Evolutionary conservation across 2,888 invertebrate genomes (phyloP), one percentile per base, ranked within the genome.

Genomic region (Drosophila longiperda): DNA sequence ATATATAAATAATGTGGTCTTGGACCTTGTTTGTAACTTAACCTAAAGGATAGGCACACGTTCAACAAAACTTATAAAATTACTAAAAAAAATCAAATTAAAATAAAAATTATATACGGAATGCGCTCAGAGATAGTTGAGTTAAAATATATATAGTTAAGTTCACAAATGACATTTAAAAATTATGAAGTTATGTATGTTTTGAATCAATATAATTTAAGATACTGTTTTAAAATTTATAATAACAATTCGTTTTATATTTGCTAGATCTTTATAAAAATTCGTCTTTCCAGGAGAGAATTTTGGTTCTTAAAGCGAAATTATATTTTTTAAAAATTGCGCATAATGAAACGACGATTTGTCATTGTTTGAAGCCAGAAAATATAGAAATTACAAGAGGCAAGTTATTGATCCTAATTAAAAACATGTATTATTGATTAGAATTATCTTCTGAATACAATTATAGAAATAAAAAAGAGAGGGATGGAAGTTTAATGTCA

Each of bases 1-100:
- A 32, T 69, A 67, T 65, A 75, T 70, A 77, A 78, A 81, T 77
- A 82, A 58, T 60, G 40, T 63, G 88, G 90, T 85, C 85, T 78
- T 66, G 61, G 88, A 85, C 85, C 90, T 15, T 17, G 52, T 64
- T 73, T 49, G 33, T 48, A 53, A 64, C 68, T 88, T 73, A 77
- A 66, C 42, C 69, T 73, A 76, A 11, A 65, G 72, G 55, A 71
- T 76, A 76, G 72, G 66, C 66, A 71, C 81, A 73, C 60, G 48
- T 23, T 70, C 29, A 76, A 75, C 54, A 77, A 67, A 62, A 60
- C 50, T 65, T 71, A 59, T 8, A 15, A 29, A 40, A 23, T 29
- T 50, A 77, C 26, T 32, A 42, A 68, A 62, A 68, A 62, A 45
- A 71, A 66, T 64, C 57, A 66, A 49, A 20, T 52, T 9, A 29